Conservation (phyloP, 1,140 invertebrate species). For the Trachelipus rathkii region DNA sequence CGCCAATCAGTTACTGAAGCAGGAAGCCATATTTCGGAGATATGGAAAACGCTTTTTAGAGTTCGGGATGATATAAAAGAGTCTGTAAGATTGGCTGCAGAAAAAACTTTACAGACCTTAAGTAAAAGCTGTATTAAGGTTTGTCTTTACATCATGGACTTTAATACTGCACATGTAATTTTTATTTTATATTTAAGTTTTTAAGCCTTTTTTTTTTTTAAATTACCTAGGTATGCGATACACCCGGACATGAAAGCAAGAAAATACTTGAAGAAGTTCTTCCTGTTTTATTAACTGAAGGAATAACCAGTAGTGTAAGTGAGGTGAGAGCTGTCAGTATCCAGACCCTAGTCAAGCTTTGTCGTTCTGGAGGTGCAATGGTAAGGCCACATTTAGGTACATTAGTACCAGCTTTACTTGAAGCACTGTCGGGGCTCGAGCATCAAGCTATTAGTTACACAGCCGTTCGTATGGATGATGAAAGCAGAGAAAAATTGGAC, state of each 20-base stretch:
- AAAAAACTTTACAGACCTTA: conserved; percentile 67
- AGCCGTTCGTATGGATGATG: conserved; percentile 65
- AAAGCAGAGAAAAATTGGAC: conserved; percentile 59
- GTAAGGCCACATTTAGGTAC: conserved; percentile 73
- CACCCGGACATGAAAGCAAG: conserved; percentile 71
- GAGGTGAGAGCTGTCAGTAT: conserved; percentile 78
- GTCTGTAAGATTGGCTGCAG: conserved; percentile 73
- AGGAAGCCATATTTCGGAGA: conserved; percentile 59
- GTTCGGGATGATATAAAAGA: conserved; percentile 94
- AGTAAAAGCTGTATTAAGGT: conserved; percentile 55
- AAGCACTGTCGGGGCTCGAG: conserved; percentile 63
- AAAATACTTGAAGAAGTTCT: conserved; percentile 70
- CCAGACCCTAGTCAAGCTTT: conserved; percentile 76
- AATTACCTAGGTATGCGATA: conserved; percentile 49
- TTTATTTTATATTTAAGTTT: neutral
- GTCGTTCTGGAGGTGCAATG: conserved; percentile 68
- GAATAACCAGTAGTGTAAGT: conserved; percentile 69
- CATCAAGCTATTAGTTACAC: conserved; percentile 71
- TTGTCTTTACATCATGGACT: neutral
- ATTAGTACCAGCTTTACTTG: conserved; percentile 75
- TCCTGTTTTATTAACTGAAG: conserved; percentile 71
- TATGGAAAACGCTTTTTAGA: conserved; percentile 78
- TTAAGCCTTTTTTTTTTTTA: neutral
- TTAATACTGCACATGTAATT: neutral
- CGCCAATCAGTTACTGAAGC: conserved; percentile 55